Conservation (phyloP, 1,140 invertebrate species). For the Rhysida immarginata region DNA sequence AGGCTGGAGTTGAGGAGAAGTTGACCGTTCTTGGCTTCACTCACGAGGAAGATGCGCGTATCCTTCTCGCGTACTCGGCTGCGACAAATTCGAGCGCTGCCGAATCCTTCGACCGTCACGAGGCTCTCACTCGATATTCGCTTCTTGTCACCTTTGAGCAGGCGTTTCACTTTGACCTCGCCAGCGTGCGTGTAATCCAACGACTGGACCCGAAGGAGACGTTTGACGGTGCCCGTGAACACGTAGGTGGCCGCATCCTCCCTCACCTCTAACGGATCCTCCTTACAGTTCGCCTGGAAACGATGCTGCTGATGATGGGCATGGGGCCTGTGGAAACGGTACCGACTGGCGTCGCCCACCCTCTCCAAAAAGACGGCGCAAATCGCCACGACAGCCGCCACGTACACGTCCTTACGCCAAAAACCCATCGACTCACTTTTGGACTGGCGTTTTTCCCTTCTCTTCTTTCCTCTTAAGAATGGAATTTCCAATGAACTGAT, state of each 20-base stretch:
- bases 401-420: too few relatives aligned
- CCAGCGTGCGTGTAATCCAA: slow-evolving; percentile 14
- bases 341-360: too few relatives aligned
- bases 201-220: slow-evolving; percentile 16
- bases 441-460: too few relatives aligned
- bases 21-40: slow-evolving; percentile 21
- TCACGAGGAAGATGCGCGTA: slow-evolving; percentile 44
- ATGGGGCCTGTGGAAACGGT: too few relatives aligned
- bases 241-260: slow-evolving; percentile 20
- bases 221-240: slow-evolving; percentile 22
- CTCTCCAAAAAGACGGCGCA: too few relatives aligned
- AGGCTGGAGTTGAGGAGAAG: slow-evolving; percentile 41
- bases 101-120: slow-evolving; percentile 1
- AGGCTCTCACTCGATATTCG: not conserved
- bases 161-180: slow-evolving; percentile 37
- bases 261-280: slow-evolving; percentile 13
- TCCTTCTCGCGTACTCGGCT: slow-evolving; percentile 38
- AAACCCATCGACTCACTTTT: too few relatives aligned
- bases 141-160: slow-evolving; percentile 42
- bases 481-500: too few relatives aligned
- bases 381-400: too few relatives aligned
- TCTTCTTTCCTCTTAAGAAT: too few relatives aligned
- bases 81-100: not conserved
- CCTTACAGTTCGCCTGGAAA: slow-evolving; percentile 9
- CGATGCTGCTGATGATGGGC: slow-evolving; percentile 1